Base-by-base conservation (phyloP, 2,113 vertebrate species). In the Isurus oxyrinchus region DNA sequence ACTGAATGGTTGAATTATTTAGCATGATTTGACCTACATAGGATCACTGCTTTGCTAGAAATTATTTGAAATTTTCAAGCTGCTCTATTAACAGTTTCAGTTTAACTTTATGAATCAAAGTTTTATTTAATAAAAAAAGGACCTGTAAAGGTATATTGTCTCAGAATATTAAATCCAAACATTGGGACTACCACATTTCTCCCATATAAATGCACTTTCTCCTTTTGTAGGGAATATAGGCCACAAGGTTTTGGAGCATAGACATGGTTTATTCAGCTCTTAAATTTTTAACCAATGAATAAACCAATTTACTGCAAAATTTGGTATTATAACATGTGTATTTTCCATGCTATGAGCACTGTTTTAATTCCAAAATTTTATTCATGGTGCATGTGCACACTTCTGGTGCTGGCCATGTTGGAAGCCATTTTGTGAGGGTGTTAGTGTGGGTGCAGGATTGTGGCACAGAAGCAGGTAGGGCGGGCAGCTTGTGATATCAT, bases 1-100 rank as follows among this genome's bases (percentile, higher is more conserved):
- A 35, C 94, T 55, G 67, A 95, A 67, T 14, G 94, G n/a, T 72
- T 95, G 94, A 95, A 95, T 95, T 95, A 95, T 95, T 95, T 55
- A 53, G 23, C 67, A 35, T 72, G 44, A 72, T 95, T 63, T 95
- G 94, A 95, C 66, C 94, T 72, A 53, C 14, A 95, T 55, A 72
- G 49, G 31, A 76, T 95, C 27, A 76, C 63, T 19, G 67, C 67
- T 72, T 69, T 31, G 67, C 40, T 6, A 13, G 23, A 95, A 49
- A 69, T 69, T 95, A 95, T 95, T 95, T 95, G 94, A 31, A 67
- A 95, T 76, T 67, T 66, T 55, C 67, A 72, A 25, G 44, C 67
- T 95, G 94, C 27, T 31, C 40, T 55, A 8, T 49, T 27, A 53
- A 53, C 55, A 53, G 40, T 72, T 72, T 55, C 13, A 72, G 69